Conservation (phyloP, 2,113 vertebrate genomes). For the Pelmatolapia mariae region DNA sequence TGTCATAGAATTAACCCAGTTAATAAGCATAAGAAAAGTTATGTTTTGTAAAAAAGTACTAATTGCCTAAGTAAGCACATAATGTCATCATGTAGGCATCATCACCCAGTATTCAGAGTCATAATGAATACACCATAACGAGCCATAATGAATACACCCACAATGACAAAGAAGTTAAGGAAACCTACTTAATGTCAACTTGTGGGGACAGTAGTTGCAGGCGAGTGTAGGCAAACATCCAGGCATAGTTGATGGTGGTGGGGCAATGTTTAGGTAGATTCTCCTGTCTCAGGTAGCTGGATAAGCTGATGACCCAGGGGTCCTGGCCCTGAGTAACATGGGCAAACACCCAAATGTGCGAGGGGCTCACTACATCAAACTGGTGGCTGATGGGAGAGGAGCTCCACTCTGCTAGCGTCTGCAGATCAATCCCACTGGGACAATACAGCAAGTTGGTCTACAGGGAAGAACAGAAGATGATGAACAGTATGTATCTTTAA, state of each 20-base stretch:
- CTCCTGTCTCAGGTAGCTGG: constrained; percentile 96
- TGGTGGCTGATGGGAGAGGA: constrained; percentile 98
- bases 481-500: background rate
- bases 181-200: constrained; percentile 94
- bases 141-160: background rate
- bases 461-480: background rate
- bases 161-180: background rate
- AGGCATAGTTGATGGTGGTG: constrained; percentile 93
- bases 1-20: background rate
- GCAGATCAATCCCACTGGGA: constrained; percentile 92
- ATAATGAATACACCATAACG: too few relatives aligned
- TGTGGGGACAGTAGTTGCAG: constrained; percentile 94
- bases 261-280: constrained; percentile 94
- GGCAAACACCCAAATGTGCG: constrained; percentile 98
- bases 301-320: constrained; percentile 98
- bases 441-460: constrained; percentile 94
- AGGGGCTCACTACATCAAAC: constrained; percentile 96
- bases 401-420: constrained; percentile 93
- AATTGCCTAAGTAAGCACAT: background rate
- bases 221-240: constrained; percentile 95
- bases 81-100: background rate
- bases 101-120: background rate
- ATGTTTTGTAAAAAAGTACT: background rate
- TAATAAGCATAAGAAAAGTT: background rate
- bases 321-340: constrained; percentile 97